These are phyloP conservation scores for Parasteatoda tepidariorum DNA, from an alignment of 1,140 invertebrate genomes.

Conservation along the genomic window DNA sequence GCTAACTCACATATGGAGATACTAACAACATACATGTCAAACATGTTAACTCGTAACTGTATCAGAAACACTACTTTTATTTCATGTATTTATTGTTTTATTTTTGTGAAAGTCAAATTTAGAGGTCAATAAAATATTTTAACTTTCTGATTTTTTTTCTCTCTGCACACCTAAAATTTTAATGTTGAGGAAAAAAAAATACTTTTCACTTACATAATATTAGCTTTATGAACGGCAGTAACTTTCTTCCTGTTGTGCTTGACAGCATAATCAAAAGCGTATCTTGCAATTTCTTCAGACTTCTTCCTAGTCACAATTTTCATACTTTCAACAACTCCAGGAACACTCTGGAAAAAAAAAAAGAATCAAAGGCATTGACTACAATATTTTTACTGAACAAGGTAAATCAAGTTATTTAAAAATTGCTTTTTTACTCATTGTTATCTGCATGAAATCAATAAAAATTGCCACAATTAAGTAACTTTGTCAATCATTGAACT, in stretches of 20 bases:
- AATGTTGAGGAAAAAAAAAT: too few relatives aligned
- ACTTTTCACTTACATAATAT: conserved; percentile 95
- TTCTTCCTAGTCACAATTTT: conserved; percentile 95
- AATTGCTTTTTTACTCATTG: background rate
- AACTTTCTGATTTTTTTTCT: too few relatives aligned
- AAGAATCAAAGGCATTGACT: conserved; percentile 9
- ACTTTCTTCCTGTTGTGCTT: conserved; percentile 90
- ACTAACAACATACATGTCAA: too few relatives aligned
- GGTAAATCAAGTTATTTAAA: background rate
- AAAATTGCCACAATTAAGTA: background rate
- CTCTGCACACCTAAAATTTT: too few relatives aligned
- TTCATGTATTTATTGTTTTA: too few relatives aligned
- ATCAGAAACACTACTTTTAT: too few relatives aligned
- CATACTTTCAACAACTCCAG: conserved; percentile 95
- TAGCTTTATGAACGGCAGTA: conserved; percentile 98
- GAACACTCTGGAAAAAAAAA: conserved; percentile 76
- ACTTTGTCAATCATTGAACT: background rate
- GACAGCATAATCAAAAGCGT: conserved; percentile 95
- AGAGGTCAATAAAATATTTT: too few relatives aligned
- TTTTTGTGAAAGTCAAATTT: too few relatives aligned
- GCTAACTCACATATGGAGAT: too few relatives aligned
- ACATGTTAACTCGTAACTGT: too few relatives aligned
- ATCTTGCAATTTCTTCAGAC: conserved; percentile 92
- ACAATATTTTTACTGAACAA: conserved; percentile 10
- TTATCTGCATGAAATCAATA: background rate